Evolutionary conservation across 2,888 invertebrate species (phyloP).

Genomic region (Diarsia mendica): DNA sequence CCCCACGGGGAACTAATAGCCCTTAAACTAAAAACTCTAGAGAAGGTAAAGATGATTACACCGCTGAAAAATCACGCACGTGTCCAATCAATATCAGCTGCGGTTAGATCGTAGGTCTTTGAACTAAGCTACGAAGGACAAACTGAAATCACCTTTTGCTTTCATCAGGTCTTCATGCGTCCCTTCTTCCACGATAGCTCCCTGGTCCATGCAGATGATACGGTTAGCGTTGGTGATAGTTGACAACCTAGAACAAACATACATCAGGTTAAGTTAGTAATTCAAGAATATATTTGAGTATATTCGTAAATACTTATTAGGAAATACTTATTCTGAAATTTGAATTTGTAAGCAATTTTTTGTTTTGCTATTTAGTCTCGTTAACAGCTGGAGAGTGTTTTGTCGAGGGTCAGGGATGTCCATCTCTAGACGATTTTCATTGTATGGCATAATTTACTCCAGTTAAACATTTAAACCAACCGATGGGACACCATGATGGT

Average conservation of each 20-base stretch:
- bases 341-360: not conserved
- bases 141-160: constrained; percentile 86
- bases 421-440: not conserved
- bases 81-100: too few relatives aligned
- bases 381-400: not conserved
- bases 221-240: constrained; percentile 93
- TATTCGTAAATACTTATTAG: not conserved
- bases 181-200: constrained; percentile 93
- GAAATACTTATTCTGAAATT: not conserved
- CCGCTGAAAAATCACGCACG: too few relatives aligned
- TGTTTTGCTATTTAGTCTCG: not conserved
- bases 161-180: constrained; percentile 94
- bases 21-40: too few relatives aligned
- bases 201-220: constrained; percentile 93
- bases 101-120: too few relatives aligned
- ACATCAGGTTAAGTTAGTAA: not conserved
- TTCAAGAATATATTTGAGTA: not conserved
- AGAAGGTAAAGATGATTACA: too few relatives aligned
- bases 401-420: not conserved
- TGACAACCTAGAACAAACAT: constrained; percentile 87
- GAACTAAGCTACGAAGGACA: too few relatives aligned
- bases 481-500: constrained; percentile 94
- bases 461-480: constrained; percentile 51
- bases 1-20: too few relatives aligned
- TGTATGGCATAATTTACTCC: not conserved